These are phyloP conservation scores for Hyalella azteca DNA, from an alignment of 2,888 invertebrate species.

Conservation along the genomic window DNA sequence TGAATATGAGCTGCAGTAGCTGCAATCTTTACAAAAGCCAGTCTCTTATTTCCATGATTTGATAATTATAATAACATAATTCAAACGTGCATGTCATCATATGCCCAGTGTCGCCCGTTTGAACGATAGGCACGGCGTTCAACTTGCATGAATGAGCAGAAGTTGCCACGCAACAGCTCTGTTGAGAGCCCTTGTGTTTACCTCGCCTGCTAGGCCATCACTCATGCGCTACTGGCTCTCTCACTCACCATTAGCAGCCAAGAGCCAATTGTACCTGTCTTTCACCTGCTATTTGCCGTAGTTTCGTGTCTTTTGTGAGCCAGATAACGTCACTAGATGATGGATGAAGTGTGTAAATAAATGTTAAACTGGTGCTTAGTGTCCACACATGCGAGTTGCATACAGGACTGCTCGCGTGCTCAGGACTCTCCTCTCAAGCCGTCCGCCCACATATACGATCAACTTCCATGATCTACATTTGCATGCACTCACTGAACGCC, in stretches of 20 bases:
- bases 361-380: conserved; percentile 36
- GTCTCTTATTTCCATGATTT: too few relatives aligned
- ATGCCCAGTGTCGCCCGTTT: too few relatives aligned
- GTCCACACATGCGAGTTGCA: not conserved
- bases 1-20: too few relatives aligned
- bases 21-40: too few relatives aligned
- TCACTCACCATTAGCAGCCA: conserved; percentile 24
- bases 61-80: too few relatives aligned
- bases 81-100: too few relatives aligned
- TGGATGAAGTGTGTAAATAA: conserved; percentile 32
- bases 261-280: conserved; percentile 36
- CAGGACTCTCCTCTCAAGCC: not conserved
- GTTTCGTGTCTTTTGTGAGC: conserved; percentile 35
- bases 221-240: conserved; percentile 15
- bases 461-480: too few relatives aligned
- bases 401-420: not conserved
- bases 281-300: conserved; percentile 36
- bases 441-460: too few relatives aligned
- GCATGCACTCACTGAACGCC: too few relatives aligned
- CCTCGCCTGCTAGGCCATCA: not conserved
- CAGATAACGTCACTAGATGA: conserved; percentile 25
- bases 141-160: too few relatives aligned
- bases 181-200: not conserved
- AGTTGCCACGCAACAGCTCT: not conserved
- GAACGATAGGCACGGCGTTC: too few relatives aligned